phyloP scores from a whole-genome alignment of 2,888 invertebrate species.

The Dinocampus coccinellae region DNA sequence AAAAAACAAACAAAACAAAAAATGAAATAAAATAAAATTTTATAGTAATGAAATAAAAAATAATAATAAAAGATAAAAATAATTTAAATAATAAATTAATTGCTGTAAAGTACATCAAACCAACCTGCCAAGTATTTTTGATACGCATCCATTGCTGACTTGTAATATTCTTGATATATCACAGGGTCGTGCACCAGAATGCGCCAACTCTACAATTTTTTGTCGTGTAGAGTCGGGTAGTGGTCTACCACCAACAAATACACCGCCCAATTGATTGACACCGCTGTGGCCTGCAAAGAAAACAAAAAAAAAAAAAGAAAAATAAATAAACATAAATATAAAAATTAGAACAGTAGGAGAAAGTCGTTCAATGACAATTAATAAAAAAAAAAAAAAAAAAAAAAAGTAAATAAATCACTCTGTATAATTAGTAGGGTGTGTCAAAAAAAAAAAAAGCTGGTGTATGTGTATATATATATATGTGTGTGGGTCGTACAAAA shows the following conservation, averaged over 20 bases:
- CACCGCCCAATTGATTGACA: conserved; percentile 99
- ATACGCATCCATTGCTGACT: conserved; percentile 99
- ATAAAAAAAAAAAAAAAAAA: too few species aligned
- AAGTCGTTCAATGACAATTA: too few species aligned
- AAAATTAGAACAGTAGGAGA: too few species aligned
- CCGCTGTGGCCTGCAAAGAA: conserved; percentile 96
- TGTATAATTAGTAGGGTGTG: conserved; percentile 10
- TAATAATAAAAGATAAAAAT: conserved; percentile 5
- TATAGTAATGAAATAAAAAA: conserved; percentile 9
- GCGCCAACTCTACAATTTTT: conserved; percentile 98
- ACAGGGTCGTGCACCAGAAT: conserved; percentile 97
- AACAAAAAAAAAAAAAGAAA: too few species aligned
- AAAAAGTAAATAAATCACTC: conserved; percentile 6
- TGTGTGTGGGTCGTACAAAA: too few species aligned
- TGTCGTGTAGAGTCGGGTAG: conserved; percentile 97
- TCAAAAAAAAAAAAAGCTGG: not conserved
- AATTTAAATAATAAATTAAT: too few species aligned
- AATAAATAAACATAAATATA: too few species aligned
- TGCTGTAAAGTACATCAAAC: conserved; percentile 66
- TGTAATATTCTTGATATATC: conserved; percentile 98
- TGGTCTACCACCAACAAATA: conserved; percentile 98
- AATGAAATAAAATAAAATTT: too few species aligned
- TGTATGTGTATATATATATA: not conserved
- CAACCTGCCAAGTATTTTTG: conserved; percentile 98
- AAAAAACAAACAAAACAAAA: too few species aligned